Evolutionary conservation across 2,113 vertebrate genomes (phyloP).

Genomic region (Ivindomyrus marchei): DNA sequence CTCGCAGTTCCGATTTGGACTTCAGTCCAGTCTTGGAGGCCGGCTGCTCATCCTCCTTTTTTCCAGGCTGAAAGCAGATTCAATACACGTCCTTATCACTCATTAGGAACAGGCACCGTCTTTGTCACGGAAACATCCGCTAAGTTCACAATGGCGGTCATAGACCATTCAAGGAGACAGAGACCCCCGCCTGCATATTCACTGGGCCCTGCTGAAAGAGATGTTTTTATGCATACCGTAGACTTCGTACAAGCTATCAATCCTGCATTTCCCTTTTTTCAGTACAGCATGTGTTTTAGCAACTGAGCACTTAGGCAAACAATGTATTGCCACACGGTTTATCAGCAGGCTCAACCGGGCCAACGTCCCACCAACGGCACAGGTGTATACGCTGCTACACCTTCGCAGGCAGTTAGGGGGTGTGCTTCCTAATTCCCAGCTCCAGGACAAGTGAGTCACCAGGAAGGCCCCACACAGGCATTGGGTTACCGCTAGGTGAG

Average conservation of each 20-base stretch:
- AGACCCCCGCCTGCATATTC: neutral
- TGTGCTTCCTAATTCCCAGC: neutral
- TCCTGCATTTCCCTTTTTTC: neutral
- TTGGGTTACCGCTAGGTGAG: neutral
- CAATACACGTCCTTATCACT: neutral
- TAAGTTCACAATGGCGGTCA: neutral
- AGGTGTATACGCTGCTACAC: neutral
- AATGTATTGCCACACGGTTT: neutral
- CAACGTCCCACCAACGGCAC: neutral
- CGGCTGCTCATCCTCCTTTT: neutral
- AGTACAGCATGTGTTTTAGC: neutral
- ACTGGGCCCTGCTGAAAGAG: neutral
- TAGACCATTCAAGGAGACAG: neutral
- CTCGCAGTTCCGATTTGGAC: neutral
- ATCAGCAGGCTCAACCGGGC: neutral
- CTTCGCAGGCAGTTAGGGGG: neutral
- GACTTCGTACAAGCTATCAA: neutral
- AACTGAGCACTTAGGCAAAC: neutral
- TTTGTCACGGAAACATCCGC: neutral
- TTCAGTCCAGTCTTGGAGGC: neutral
- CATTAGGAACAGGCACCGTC: neutral
- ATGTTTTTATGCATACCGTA: neutral
- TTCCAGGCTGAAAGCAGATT: neutral
- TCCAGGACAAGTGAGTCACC: neutral
- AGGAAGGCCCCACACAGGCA: neutral